phyloP scores from a whole-genome alignment of 53 echinoderm and acorn worm species.

The Pentamera pediparva region DNA sequence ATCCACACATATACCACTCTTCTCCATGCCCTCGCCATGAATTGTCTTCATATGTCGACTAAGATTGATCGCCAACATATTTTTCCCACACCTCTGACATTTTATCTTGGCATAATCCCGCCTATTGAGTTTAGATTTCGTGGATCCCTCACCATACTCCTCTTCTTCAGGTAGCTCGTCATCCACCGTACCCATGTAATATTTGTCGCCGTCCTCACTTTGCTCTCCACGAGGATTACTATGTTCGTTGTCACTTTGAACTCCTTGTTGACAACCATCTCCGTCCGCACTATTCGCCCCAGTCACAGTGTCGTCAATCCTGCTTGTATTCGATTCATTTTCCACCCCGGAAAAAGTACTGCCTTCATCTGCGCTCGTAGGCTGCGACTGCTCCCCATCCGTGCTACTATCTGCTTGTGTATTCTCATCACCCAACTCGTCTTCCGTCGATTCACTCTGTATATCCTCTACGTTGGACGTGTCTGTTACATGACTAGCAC shows the following conservation, averaged over 20 bases:
- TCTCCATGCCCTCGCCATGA: background rate
- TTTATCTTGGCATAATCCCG: background rate
- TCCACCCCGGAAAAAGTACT: no score
- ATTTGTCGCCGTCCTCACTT: background rate
- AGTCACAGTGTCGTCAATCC: no score
- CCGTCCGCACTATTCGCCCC: background rate
- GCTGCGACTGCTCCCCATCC: no score
- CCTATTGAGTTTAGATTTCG: background rate
- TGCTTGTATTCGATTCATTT: no score
- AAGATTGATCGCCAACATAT: background rate
- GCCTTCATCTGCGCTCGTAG: no score
- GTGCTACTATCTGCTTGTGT: background rate
- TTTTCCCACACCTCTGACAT: conserved; percentile 4
- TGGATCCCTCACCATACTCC: background rate
- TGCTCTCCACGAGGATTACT: background rate
- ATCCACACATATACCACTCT: conserved; percentile 12
- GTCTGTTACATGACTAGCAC: background rate
- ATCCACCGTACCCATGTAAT: background rate
- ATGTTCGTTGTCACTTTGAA: background rate
- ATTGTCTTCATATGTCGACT: background rate
- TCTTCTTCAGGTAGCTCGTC: background rate
- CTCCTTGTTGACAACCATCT: background rate
- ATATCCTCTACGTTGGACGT: background rate
- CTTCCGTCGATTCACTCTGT: background rate
- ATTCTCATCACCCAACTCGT: background rate